Evolutionary conservation across 2,113 vertebrate species (phyloP), one percentile per base, ranked within the genome.

Genomic region (Nesospiza acunhae): DNA sequence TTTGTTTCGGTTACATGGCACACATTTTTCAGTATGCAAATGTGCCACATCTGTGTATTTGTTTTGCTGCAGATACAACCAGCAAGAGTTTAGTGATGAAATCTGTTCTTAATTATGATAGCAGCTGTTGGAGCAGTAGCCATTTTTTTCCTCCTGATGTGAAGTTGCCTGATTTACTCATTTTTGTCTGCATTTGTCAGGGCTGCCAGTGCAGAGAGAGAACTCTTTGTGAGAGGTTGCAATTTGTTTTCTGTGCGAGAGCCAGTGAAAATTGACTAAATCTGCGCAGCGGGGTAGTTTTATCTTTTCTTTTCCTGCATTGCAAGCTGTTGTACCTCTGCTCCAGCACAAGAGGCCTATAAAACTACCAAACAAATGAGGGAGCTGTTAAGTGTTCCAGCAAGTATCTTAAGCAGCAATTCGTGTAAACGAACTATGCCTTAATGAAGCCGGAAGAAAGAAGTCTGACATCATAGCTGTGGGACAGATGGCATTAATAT

Each of bases 51-150:
- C 98, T 98, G 98, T 97, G 97, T 98, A 97, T 98, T 98, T 98
- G 98, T 98, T 98, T 98, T 97, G 96, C 93, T 94, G 91, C 87
- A 97, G 98, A 98, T 97, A 97, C 95, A 97, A 97, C 97, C 97
- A 97, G 97, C 97, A 97, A 97, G 97, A 98, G 97, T 98, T 97
- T 97, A 98, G 98, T 96, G 96, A 98, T 98, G 97, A 98, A 98
- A 98, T 98, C 98, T 98, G 98, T 98, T 98, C 97, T 98, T 98
- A 98, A 98, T 98, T 98, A 98, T 96, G 89, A 98, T 97, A 98
- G 96, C 98, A 98, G 98, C 98, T 98, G 98, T 98, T 97, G 93
- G 75, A 96, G 95, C 96, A 96, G 96, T 94, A 97, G 96, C 93
- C 97, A 93, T 97, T 97, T 96, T 93, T 95, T 94, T 92, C 76